Percentiles rank a stretch among this genome's conserved stretches.
Evolutionary conservation across 2,888 invertebrate species (phyloP).

Genomic region (Nephrocerus scutellatus): DNA sequence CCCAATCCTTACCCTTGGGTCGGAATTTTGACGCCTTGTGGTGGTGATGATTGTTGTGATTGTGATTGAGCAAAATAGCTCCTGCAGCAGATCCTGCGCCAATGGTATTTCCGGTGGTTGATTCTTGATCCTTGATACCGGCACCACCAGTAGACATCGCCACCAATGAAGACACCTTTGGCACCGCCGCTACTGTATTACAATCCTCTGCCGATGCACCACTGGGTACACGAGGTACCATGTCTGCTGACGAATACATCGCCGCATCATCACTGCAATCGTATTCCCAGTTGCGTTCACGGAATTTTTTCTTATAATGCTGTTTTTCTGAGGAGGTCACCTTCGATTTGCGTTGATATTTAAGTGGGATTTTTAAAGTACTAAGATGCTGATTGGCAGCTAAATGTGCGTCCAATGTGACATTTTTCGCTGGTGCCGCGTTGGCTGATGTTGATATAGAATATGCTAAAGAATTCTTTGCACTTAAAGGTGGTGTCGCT

Average conservation of each 20-base stretch:
- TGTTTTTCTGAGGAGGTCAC: constrained; percentile 50
- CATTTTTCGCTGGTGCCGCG: too few species aligned
- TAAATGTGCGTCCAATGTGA: constrained; percentile 7
- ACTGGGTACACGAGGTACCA: constrained; percentile 3
- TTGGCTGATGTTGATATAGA: constrained; percentile 12
- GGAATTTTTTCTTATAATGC: constrained; percentile 81
- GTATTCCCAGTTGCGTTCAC: constrained; percentile 65
- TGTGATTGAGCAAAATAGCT: constrained; percentile 20
- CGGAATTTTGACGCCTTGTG: constrained; percentile 59
- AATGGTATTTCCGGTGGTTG: too few species aligned
- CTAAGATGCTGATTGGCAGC: constrained; percentile 11
- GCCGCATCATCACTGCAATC: constrained; percentile 44
- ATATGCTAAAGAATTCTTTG: constrained; percentile 18
- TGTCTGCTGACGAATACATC: constrained; percentile 28
- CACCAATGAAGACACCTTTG: too few species aligned
- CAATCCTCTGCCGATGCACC: constrained; percentile 18
- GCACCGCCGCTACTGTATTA: too few species aligned
- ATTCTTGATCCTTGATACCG: background rate
- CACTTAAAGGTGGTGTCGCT: constrained; percentile 38
- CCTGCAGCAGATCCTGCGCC: constrained; percentile 6
- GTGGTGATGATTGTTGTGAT: constrained; percentile 37
- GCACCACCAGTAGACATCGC: too few species aligned
- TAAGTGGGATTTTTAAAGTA: constrained; percentile 51
- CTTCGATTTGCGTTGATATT: constrained; percentile 55
- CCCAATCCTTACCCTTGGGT: constrained; percentile 68